Evolutionary conservation across 2,797 vertebrate genomes (phyloP), one percentile per base, ranked within the genome.

Genomic region (Acomys russatus): DNA sequence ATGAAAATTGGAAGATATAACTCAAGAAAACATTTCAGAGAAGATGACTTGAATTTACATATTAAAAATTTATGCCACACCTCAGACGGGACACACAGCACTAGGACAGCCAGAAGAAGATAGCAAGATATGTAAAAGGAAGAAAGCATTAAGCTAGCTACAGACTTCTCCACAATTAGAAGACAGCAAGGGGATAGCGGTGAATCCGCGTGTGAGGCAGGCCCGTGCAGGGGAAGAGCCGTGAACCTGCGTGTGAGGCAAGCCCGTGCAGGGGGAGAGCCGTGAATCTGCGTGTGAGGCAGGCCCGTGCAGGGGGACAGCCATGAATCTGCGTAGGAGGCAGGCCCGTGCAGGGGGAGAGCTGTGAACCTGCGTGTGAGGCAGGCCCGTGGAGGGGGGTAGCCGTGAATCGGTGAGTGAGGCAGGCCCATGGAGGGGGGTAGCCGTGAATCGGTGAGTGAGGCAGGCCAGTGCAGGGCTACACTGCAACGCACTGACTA

Each of bases 331-430:
- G 10, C 20, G 35, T 2, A 7, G 25, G n/a, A 38, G 56, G 11
- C 78, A 80, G 1, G 11, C 79, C n/a, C 56, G 38, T n/a, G n/a
- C n/a, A n/a, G n/a, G n/a, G n/a, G n/a, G n/a, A n/a, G n/a, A n/a
- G n/a, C n/a, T n/a, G n/a, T n/a, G n/a, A n/a, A n/a, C n/a, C n/a
- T n/a, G n/a, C n/a, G n/a, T n/a, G n/a, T n/a, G n/a, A n/a, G n/a
- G n/a, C n/a, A n/a, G n/a, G n/a, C n/a, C n/a, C n/a, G n/a, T n/a
- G n/a, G 12, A 8, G 10, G 23, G 14, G 11, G 14, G n/a, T 14
- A 28, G 22, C 23, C 23, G 2, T 0, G 22, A 3, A 1, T 0
- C 54, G n/a, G 8, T 17, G n/a, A 0, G 10, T n/a, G 33, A 59
- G 77, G 18, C 77, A 79, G 1, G 9, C 78, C 33, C 78, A n/a